Percentiles rank a stretch among this genome's conserved stretches.
phyloP scores from a whole-genome alignment of 2,888 invertebrate genomes.

The Erebia ligea region DNA sequence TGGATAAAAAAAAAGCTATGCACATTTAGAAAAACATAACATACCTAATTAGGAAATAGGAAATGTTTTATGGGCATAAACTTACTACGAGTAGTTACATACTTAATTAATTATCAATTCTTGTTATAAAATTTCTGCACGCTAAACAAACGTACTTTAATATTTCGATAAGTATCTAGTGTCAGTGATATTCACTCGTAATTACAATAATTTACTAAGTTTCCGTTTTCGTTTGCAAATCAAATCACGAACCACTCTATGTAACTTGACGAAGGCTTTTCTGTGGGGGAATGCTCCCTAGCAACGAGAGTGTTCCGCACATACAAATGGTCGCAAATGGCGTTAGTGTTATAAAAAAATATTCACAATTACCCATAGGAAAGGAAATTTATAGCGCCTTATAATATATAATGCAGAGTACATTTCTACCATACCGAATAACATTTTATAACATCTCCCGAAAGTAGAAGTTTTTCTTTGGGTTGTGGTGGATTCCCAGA shows the following conservation, averaged over 20 bases:
- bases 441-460: too few relatives aligned
- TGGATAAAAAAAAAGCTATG: too few relatives aligned
- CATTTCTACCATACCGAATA: neutral
- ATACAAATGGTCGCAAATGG: constrained; percentile 67
- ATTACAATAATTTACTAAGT: constrained; percentile 45
- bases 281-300: constrained; percentile 69
- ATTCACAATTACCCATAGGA: constrained; percentile 23
- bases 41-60: too few relatives aligned
- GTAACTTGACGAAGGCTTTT: constrained; percentile 79
- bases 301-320: constrained; percentile 59
- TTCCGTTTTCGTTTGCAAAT: constrained; percentile 59
- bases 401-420: neutral
- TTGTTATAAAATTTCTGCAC: too few relatives aligned
- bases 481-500: too few relatives aligned
- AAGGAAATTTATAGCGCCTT: neutral
- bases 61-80: too few relatives aligned
- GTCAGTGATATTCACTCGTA: neutral
- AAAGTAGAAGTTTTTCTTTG: too few relatives aligned
- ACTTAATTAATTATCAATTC: too few relatives aligned
- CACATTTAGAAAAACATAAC: too few relatives aligned
- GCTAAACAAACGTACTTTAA: too few relatives aligned
- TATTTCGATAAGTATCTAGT: too few relatives aligned
- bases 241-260: constrained; percentile 74
- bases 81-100: too few relatives aligned
- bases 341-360: constrained; percentile 31